phyloP scores from a whole-genome alignment of 2,113 vertebrate genomes.

The Aldabrachelys gigantea region DNA sequence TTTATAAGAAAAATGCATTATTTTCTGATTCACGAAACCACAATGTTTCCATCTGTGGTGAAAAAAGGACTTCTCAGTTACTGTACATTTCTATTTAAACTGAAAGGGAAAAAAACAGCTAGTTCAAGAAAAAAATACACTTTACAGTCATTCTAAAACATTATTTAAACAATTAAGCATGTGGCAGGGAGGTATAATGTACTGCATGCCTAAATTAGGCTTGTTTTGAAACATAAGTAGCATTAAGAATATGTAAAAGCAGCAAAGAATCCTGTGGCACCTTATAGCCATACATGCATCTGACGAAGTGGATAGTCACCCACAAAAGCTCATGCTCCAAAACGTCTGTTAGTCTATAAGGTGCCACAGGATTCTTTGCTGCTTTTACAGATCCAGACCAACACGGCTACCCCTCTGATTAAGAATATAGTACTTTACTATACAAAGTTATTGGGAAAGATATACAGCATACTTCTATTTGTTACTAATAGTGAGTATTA shows the following conservation, averaged over 20 bases:
- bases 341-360: too few relatives aligned
- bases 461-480: neutral
- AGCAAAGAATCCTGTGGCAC: too few relatives aligned
- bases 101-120: neutral
- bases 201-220: neutral
- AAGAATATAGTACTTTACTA: neutral
- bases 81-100: neutral
- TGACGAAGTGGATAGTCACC: too few relatives aligned
- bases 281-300: too few relatives aligned
- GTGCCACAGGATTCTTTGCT: too few relatives aligned
- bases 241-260: neutral
- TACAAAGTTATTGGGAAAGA: neutral
- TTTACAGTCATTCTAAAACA: neutral
- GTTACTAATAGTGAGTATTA: neutral
- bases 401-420: neutral
- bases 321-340: too few relatives aligned
- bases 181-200: neutral
- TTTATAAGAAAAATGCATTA: neutral
- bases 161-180: neutral
- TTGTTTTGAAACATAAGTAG: neutral
- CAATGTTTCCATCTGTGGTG: neutral
- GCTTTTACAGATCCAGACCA: too few relatives aligned
- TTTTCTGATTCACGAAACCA: neutral
- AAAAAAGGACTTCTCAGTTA: neutral
- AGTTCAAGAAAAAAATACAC: neutral